These are phyloP conservation scores for Drosophila infuscata DNA, from an alignment of 2,888 invertebrate genomes.

Conservation along the genomic window DNA sequence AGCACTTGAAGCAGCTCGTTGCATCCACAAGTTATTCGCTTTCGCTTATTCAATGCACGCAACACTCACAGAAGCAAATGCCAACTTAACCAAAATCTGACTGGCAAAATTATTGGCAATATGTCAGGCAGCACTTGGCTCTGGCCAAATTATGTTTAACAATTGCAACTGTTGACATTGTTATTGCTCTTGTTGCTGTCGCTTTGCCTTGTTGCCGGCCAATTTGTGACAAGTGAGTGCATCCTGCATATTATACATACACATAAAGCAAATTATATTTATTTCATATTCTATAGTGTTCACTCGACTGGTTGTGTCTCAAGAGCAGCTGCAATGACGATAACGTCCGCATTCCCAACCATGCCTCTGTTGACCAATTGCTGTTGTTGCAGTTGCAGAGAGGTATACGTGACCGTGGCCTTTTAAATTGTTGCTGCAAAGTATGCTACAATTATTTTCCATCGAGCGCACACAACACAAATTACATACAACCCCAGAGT, in stretches of 20 bases:
- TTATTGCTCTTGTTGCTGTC: background rate
- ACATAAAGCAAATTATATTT: constrained; percentile 74
- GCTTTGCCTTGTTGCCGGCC: constrained; percentile 41
- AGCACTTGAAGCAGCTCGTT: constrained; percentile 2
- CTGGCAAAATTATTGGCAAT: constrained; percentile 47
- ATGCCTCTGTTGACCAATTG: constrained; percentile 28
- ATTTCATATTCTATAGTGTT: constrained; percentile 66
- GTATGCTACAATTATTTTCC: constrained; percentile 79
- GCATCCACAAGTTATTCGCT: constrained; percentile 10
- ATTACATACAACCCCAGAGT: constrained; percentile 16
- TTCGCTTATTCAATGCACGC: constrained; percentile 61
- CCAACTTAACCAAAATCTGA: constrained; percentile 46
- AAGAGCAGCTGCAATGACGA: constrained; percentile 56
- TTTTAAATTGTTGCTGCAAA: constrained; percentile 63
- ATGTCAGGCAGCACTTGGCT: constrained; percentile 38
- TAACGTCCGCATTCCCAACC: constrained; percentile 21
- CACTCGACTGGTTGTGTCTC: constrained; percentile 62
- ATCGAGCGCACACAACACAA: constrained; percentile 57
- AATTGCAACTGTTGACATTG: constrained; percentile 41
- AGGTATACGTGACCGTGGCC: constrained; percentile 69
- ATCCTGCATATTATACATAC: constrained; percentile 56
- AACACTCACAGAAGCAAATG: constrained; percentile 50
- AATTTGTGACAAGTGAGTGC: constrained; percentile 75
- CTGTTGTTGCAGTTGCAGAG: constrained; percentile 1
- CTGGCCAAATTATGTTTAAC: constrained; percentile 49